Conservation (phyloP, 2,113 vertebrate genomes). For the Callorhinus ursinus region DNA sequence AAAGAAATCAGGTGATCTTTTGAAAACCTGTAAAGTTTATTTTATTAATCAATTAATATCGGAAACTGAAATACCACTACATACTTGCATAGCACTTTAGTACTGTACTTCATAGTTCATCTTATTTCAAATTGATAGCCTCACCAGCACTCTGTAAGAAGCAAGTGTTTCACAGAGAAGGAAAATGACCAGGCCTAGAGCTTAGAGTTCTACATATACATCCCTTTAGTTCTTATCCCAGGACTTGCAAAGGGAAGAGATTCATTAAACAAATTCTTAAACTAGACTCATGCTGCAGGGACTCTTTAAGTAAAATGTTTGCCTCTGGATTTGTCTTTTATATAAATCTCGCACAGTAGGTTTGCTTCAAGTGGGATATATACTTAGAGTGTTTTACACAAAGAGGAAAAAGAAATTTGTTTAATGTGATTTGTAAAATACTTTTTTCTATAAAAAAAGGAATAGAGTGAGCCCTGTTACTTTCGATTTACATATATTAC, state of each 20-base stretch:
- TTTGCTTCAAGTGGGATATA: constrained; percentile 1
- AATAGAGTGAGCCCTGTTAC: not conserved
- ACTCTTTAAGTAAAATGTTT: constrained; percentile 38
- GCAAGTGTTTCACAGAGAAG: not conserved
- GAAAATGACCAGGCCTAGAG: not conserved
- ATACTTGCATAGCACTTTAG: not conserved
- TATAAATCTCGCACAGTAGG: not conserved
- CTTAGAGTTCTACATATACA: not conserved
- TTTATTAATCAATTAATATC: constrained; percentile 27
- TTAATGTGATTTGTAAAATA: constrained; percentile 3
- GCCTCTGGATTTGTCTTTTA: constrained; percentile 8
- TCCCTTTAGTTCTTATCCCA: not conserved
- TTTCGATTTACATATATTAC: not conserved
- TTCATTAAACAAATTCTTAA: constrained; percentile 15
- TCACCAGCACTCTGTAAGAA: not conserved
- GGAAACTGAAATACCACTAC: constrained; percentile 30
- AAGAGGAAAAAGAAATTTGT: constrained; percentile 14
- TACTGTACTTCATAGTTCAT: constrained; percentile 1
- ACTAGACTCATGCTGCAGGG: not conserved
- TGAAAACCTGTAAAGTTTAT: constrained; percentile 50
- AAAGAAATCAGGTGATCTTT: not conserved
- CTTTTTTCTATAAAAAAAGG: not conserved
- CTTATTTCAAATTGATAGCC: not conserved
- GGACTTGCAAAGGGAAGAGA: not conserved
- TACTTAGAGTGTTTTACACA: not conserved